A percentile compares a stretch with the other conserved stretches of the same genome.
phyloP scores from a whole-genome alignment of 2,797 vertebrate species.

The Moxostoma hubbsi region DNA sequence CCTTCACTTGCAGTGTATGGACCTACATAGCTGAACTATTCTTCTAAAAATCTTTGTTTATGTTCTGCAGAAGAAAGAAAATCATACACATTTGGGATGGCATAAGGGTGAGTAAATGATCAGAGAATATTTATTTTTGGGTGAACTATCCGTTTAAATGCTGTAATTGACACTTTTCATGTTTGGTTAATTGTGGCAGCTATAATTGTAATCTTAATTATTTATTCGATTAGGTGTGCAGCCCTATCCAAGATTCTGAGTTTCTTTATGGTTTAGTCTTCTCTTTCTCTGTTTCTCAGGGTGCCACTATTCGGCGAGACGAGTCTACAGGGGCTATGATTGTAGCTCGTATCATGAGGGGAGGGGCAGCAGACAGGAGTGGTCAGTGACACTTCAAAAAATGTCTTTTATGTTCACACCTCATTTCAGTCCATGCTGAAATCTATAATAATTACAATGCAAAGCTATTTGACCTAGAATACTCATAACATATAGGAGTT shows the following conservation, averaged over 20 bases:
- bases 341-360: conserved; percentile 94
- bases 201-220: too few relatives aligned
- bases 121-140: too few relatives aligned
- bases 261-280: background rate
- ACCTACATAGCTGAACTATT: too few relatives aligned
- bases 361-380: conserved; percentile 93
- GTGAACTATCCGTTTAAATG: too few relatives aligned
- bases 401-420: background rate
- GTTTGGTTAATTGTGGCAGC: too few relatives aligned
- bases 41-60: too few relatives aligned
- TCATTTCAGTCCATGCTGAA: background rate
- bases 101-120: too few relatives aligned
- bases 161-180: too few relatives aligned
- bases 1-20: too few relatives aligned
- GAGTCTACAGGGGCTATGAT: conserved; percentile 88
- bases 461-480: conserved; percentile 4
- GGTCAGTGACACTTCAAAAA: conserved; percentile 72
- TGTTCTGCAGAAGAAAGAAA: too few relatives aligned
- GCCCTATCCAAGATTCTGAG: background rate
- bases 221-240: too few relatives aligned
- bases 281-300: conserved; percentile 72
- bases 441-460: background rate
- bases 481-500: background rate
- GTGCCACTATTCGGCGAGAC: conserved; percentile 93
- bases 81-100: too few relatives aligned